These are phyloP conservation scores for Chaetodon trifascialis DNA, from an alignment of 2,113 vertebrate species.

Conservation along the genomic window DNA sequence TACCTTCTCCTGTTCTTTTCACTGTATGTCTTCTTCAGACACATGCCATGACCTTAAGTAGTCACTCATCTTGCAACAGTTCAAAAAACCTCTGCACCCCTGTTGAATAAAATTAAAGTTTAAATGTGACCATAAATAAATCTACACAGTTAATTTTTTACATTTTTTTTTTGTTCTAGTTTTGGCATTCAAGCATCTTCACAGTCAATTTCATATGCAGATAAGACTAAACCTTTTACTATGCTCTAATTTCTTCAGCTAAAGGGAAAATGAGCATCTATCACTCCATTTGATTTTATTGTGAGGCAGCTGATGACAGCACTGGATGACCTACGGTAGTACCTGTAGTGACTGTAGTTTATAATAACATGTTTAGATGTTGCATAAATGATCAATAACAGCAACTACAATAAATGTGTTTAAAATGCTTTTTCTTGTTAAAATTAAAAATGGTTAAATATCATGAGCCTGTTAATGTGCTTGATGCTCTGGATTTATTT, in stretches of 20 bases:
- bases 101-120: neutral
- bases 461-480: neutral
- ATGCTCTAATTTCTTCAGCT: neutral
- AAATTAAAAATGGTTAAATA: too few relatives aligned
- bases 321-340: too few relatives aligned
- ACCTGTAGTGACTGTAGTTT: too few relatives aligned
- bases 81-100: neutral
- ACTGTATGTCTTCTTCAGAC: constrained; percentile 1
- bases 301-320: too few relatives aligned
- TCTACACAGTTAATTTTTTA: neutral
- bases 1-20: neutral
- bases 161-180: neutral
- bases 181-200: too few relatives aligned
- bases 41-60: neutral
- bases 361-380: too few relatives aligned
- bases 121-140: neutral
- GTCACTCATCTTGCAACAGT: neutral
- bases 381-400: too few relatives aligned
- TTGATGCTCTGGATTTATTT: neutral
- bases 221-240: neutral
- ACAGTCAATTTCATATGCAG: neutral
- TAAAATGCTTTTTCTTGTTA: too few relatives aligned
- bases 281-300: too few relatives aligned
- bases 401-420: too few relatives aligned
- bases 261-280: too few relatives aligned